Base-by-base conservation (phyloP, 2,113 vertebrate species). In the Motacilla tschutschensis region DNA sequence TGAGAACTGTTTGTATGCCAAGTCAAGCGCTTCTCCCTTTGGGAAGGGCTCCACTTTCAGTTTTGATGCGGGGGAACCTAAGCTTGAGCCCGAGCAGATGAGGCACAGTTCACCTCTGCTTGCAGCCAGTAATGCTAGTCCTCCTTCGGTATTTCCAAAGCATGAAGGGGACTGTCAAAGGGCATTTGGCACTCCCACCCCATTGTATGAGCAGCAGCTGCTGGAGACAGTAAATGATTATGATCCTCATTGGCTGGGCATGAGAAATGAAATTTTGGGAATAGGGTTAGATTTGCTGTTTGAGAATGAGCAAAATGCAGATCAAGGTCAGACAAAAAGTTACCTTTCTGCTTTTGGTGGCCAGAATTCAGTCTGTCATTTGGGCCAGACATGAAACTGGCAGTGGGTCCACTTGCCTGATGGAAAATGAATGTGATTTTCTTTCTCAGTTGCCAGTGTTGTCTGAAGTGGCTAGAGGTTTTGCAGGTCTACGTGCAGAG, bases 211-310 rank as follows among this genome's bases (percentile, higher is more conserved):
- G 57, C 90, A 93, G 79, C 94, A 92, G 87, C 53, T 90, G 67
- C 87, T 82, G 65, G 93, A 90, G 21, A 5, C 65, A 15, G 76
- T 43, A 29, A 79, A 46, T 69, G 69, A 80, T 19, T 93, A 31
- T 33, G 90, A 94, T 28, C 11, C 76, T 87, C 7, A 79, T 1
- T 90, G 92, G 84, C 50, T 87, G 29, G 69, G 87, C 2, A 2
- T 58, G 14, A 90, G 69, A 90, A 93, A 91, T 36, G 94, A 95
- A 26, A 40, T 93, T 47, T 44, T 76, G n/a, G 94, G 87, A 60
- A 31, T 51, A 9, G 88, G 69, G 31, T 71, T 95, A 67, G 90
- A 95, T 46, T 71, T 3, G 0, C 21, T 91, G 12, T 74, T 89
- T 71, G 90, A 89, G 53, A 83, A 54, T 36, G 85, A 91, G 35